A percentile compares a stretch with the other conserved stretches of the same genome.
Conservation (phyloP, 2,113 vertebrate species). For the Dromaius novaehollandiae region DNA sequence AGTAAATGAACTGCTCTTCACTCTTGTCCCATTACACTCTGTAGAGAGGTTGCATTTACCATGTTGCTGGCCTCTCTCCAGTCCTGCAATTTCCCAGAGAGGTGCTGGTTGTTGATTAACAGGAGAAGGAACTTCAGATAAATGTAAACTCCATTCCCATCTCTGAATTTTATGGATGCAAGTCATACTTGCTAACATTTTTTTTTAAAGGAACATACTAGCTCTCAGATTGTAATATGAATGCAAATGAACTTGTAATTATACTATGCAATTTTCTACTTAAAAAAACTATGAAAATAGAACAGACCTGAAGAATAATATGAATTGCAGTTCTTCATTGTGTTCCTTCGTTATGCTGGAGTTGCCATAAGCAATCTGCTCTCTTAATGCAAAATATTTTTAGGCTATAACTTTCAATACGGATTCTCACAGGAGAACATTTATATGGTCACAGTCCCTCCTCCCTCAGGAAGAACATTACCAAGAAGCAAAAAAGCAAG, state of each 20-base stretch:
- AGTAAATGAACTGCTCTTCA: background rate
- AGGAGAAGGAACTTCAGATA: background rate
- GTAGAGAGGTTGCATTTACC: background rate
- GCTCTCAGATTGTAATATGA: constrained; percentile 80
- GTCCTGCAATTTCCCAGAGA: background rate
- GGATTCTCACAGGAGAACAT: constrained; percentile 36
- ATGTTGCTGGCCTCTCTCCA: background rate
- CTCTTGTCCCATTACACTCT: background rate
- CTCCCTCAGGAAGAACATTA: background rate
- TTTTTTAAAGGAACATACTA: constrained; percentile 77
- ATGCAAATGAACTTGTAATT: constrained; percentile 86
- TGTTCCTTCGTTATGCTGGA: constrained; percentile 78
- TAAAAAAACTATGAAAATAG: constrained; percentile 76
- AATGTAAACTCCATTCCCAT: constrained; percentile 21
- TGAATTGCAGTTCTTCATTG: constrained; percentile 77
- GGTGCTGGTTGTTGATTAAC: background rate
- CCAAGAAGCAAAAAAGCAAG: constrained; percentile 10
- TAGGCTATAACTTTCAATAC: constrained; percentile 62
- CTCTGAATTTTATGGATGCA: constrained; percentile 68
- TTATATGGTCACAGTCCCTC: constrained; percentile 8
- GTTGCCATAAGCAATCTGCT: constrained; percentile 79
- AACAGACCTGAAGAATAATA: constrained; percentile 78
- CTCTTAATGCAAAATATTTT: constrained; percentile 70
- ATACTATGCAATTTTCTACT: constrained; percentile 82
- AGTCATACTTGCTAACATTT: constrained; percentile 74